These are phyloP conservation scores for Aspidiotus rigidus DNA, from an alignment of 2,888 invertebrate species.

Conservation along the genomic window DNA sequence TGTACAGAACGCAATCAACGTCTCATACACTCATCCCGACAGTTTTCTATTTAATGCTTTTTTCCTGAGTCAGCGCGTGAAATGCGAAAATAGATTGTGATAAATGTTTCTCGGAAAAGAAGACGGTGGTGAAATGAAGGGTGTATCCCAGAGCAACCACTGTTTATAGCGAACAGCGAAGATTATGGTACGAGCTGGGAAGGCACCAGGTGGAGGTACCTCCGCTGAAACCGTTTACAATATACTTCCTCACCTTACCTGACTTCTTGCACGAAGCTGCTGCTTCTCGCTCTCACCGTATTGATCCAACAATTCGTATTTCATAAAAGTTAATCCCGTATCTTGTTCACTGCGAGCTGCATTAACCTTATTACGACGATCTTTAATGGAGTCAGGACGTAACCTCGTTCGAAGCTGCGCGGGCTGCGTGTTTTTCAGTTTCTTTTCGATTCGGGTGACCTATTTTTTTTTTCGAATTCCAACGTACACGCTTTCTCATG, in stretches of 20 bases:
- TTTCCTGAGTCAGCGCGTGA: background rate
- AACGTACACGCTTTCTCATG: too few relatives aligned
- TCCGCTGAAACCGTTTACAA: conserved; percentile 23
- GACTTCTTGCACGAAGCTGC: conserved; percentile 28
- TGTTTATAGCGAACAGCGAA: conserved; percentile 26
- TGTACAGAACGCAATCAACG: too few relatives aligned
- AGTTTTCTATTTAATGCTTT: too few relatives aligned
- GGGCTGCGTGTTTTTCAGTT: too few relatives aligned
- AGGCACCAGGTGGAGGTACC: conserved; percentile 31
- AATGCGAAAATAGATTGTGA: conserved; percentile 5
- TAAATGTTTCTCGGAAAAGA: conserved; percentile 9
- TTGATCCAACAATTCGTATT: conserved; percentile 28
- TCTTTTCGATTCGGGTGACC: too few relatives aligned
- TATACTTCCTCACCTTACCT: conserved; percentile 12
- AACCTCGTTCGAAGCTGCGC: conserved; percentile 6
- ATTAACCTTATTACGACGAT: conserved; percentile 15
- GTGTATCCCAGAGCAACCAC: conserved; percentile 31
- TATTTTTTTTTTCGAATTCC: too few relatives aligned
- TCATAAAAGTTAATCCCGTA: background rate
- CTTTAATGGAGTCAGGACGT: conserved; percentile 7
- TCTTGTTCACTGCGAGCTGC: background rate
- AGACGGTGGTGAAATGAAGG: conserved; percentile 5
- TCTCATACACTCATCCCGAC: too few relatives aligned
- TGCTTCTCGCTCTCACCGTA: conserved; percentile 27
- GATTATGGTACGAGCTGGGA: conserved; percentile 24